phyloP scores from a whole-genome alignment of 1,140 invertebrate species.

The Drosophila micromelanica region DNA sequence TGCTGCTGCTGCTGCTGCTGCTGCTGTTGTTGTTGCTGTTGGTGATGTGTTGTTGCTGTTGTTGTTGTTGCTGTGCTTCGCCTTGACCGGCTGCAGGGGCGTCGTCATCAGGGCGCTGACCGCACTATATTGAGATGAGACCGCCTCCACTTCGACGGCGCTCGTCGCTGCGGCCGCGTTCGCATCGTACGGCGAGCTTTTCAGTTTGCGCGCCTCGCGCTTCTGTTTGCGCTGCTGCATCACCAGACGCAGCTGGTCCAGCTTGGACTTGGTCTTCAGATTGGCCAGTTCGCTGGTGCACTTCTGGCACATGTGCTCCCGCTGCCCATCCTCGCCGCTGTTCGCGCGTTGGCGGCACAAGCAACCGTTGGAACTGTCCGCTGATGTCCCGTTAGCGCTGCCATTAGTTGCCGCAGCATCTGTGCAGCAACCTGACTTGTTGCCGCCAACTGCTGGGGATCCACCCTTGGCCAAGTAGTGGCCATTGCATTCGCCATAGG shows the following conservation, averaged over 20 bases:
- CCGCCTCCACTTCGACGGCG: neutral
- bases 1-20: conserved; percentile 11
- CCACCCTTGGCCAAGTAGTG: conserved; percentile 43
- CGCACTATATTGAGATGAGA: conserved; percentile 51
- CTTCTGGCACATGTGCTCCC: conserved; percentile 75
- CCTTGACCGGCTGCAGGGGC: conserved; percentile 6
- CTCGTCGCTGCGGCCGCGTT: conserved; percentile 1
- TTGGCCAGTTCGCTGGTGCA: conserved; percentile 88
- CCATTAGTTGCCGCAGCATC: neutral
- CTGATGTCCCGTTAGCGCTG: neutral
- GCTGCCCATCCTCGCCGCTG: conserved; percentile 39
- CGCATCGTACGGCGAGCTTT: conserved; percentile 89
- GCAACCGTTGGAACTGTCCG: conserved; percentile 51
- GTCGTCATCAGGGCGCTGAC: conserved; percentile 57
- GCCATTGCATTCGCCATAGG: conserved; percentile 75
- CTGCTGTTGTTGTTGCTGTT: neutral
- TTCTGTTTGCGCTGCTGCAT: conserved; percentile 94
- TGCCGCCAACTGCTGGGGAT: neutral
- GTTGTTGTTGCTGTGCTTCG: neutral
- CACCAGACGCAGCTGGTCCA: conserved; percentile 92
- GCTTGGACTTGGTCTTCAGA: conserved; percentile 92
- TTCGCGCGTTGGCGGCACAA: conserved; percentile 68
- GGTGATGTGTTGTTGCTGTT: neutral
- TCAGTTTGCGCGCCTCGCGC: conserved; percentile 91
- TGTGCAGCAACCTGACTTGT: conserved; percentile 15